Base-by-base conservation (phyloP, 37 sponge, comb jelly and placozoan genomes). In the Axinella damicornis region DNA sequence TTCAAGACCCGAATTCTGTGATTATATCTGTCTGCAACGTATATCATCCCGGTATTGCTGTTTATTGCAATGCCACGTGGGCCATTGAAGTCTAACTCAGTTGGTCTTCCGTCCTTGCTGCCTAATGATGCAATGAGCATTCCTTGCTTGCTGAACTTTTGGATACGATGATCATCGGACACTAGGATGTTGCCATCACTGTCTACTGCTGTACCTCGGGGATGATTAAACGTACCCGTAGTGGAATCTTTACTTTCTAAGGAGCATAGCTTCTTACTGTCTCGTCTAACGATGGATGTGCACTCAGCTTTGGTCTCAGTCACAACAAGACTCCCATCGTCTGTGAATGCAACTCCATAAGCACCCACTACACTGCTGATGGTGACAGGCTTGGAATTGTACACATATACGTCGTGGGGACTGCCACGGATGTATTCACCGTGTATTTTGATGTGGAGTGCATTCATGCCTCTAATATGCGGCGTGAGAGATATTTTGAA, bases 1-100 rank as follows among this genome's bases (percentile, higher is more conserved):
- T 77, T 77, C 34, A 77, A 17, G 21, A 77, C 37, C 77, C 57
- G 77, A 33, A 77, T 27, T 31, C 77, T 32, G 37, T 77, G 32
- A 59, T 59, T 77, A 20, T 31, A 22, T 30, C 18, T 30, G 33
- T 77, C 77, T 30, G 60, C 31, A 32, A 77, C 62, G 77, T 60
- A 77, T 32, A 77, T 77, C 34, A 57, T 77, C 35, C 60, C 60
- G 20, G 77, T 59, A 19, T 57, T 32, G 0, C 60, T 57, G 35
- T 77, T 34, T n/a, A 77, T 33, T 33, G n/a, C 60, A 28, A 77
- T 59, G 37, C 35, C 38, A 33, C 31, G 24, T 30, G 77, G 77
- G 4, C 5, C 38, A 17, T 77, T 60, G 60, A 77, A 77, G 22
- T 77, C 59, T 5, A 77, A 61, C 14, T 55, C 34, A n/a, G n/a